phyloP scores from a whole-genome alignment of 2,888 invertebrate species.

The Xestia ashworthii region DNA sequence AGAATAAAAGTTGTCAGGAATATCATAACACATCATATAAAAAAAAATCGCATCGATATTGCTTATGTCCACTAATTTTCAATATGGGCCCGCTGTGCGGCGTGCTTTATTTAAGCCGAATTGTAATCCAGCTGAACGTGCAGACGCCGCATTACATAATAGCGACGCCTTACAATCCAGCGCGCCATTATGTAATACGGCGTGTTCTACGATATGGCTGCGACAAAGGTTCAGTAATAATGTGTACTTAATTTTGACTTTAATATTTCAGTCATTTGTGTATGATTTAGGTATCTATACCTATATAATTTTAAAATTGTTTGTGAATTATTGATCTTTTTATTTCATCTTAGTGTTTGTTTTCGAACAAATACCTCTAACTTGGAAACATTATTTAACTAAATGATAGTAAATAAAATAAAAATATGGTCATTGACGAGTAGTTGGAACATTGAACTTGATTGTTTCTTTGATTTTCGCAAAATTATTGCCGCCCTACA shows the following conservation, averaged over 20 bases:
- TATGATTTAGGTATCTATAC: slow-evolving; percentile 1
- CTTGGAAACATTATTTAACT: too few relatives aligned
- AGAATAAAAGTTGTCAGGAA: neutral
- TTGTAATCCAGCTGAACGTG: too few relatives aligned
- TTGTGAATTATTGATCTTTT: neutral
- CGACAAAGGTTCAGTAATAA: neutral
- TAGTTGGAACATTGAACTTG: too few relatives aligned
- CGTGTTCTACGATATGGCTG: too few relatives aligned
- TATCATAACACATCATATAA: neutral
- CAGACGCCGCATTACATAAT: too few relatives aligned
- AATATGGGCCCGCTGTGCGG: neutral
- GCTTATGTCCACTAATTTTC: neutral
- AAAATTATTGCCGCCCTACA: neutral
- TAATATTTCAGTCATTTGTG: slow-evolving; percentile 30
- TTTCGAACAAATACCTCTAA: neutral
- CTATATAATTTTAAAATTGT: too few relatives aligned
- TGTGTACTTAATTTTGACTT: neutral
- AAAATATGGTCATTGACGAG: too few relatives aligned
- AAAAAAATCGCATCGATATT: neutral
- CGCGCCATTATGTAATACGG: too few relatives aligned
- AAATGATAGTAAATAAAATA: too few relatives aligned
- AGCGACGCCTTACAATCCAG: too few relatives aligned
- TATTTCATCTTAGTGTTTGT: neutral
- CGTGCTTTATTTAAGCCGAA: too few relatives aligned
- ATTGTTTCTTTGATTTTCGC: neutral